Evolutionary conservation across 2,888 invertebrate genomes (phyloP), one percentile per base, ranked within the genome.

Genomic region (Pheosia gnoma): DNA sequence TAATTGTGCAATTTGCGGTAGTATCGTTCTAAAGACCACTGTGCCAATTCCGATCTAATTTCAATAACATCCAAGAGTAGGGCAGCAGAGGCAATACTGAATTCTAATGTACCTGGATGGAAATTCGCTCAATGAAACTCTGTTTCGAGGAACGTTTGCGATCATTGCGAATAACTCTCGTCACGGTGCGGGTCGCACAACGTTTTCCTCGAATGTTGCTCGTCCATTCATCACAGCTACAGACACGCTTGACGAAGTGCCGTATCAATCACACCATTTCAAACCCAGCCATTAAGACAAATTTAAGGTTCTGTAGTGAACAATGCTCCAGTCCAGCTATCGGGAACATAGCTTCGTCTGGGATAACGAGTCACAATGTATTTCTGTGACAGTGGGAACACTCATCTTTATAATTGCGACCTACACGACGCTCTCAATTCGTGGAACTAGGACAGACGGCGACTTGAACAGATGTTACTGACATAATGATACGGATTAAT

Each of bases 241-340:
- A n/a, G 7, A 53, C 52, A 43, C 55, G 58, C 62, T 56, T 45
- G 63, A 72, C 72, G 73, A 77, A 78, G 74, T 61, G 61, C 58
- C 53, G 56, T 59, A 74, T 71, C 78, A 75, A 72, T 74, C 74
- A 71, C 61, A 60, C 49, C 58, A 66, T 71, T 73, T 71, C 75
- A 71, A 66, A 70, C 51, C 25, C 36, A 9, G 53, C 63, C 62
- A 70, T 71, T 66, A 67, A 65, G 68, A 71, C 63, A 66, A 67
- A 71, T 71, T 37, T 59, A 53, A 53, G 13, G 47, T 59, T 39
- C 62, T 61, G 62, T 62, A 59, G 9, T 53, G 38, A 37, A 53
- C 37, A 37, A 37, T 53, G 9, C 37, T 10, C 10, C 37, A 11
- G 37, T 38, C 11, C 37, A 11, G 11, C 10, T 53, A 53, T 53